These are phyloP conservation scores for Aramus guarauna DNA, from an alignment of 2,113 vertebrate species.

Conservation along the genomic window DNA sequence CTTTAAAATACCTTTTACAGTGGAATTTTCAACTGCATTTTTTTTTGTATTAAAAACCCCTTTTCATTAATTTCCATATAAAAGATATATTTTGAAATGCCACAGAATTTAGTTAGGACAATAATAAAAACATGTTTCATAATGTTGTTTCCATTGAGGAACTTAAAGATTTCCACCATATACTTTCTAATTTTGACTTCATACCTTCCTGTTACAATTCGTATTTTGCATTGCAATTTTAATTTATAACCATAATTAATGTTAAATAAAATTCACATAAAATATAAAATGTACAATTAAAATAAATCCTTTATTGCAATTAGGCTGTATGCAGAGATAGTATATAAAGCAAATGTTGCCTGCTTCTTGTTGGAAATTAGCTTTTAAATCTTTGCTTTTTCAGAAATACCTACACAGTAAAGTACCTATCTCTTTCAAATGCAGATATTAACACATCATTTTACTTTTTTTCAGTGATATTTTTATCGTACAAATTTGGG, in stretches of 20 bases:
- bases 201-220: background rate
- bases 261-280: background rate
- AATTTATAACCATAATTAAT: background rate
- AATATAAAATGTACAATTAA: background rate
- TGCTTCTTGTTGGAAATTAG: background rate
- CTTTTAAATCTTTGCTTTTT: background rate
- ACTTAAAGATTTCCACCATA: background rate
- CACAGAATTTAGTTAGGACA: background rate
- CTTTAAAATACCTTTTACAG: background rate
- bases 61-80: background rate
- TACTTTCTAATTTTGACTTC: background rate
- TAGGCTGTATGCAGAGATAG: background rate
- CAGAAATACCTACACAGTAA: background rate
- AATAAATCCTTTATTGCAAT: background rate
- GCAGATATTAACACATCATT: background rate
- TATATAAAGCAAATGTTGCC: background rate
- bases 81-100: background rate
- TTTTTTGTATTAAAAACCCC: rapidly evolving
- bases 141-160: background rate
- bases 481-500: background rate
- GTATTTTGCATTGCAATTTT: background rate
- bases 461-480: background rate
- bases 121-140: background rate
- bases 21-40: background rate
- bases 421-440: background rate